Evolutionary conservation across 92 coral and sea anemone species (phyloP).

Genomic region (Galaxea fascicularis): DNA sequence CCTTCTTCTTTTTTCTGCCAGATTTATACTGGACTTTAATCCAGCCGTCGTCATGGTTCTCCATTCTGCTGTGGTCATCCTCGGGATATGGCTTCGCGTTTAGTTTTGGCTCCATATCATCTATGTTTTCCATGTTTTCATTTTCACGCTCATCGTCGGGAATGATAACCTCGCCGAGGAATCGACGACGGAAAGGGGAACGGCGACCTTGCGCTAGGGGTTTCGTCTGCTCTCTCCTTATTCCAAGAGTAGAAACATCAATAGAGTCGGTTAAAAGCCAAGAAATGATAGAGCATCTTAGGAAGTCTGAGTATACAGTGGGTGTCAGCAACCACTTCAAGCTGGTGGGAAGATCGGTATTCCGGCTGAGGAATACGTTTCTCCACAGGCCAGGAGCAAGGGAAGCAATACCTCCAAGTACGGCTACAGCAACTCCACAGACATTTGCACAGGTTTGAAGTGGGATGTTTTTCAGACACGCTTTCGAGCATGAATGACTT

Average conservation of each 20-base stretch:
- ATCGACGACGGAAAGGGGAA: slow-evolving; percentile 19
- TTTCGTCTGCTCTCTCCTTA: slow-evolving; percentile 12
- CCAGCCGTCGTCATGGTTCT: slow-evolving; percentile 13
- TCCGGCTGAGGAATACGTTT: no score
- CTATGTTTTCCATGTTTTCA: no score
- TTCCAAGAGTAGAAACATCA: no score
- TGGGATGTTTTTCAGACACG: no score
- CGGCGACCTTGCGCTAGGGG: slow-evolving; percentile 11
- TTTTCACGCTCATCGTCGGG: no score
- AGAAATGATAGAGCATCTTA: no score
- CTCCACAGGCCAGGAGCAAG: no score
- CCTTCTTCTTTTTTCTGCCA: slow-evolving; percentile 12
- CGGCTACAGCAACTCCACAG: slow-evolving; percentile 34
- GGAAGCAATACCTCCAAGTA: slow-evolving; percentile 43
- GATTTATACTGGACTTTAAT: slow-evolving; percentile 12
- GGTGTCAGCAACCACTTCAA: no score
- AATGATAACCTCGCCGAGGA: slow-evolving; percentile 18
- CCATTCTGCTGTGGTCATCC: slow-evolving; percentile 15
- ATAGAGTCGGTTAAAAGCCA: no score
- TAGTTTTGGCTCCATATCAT: no score
- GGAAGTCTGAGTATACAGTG: no score
- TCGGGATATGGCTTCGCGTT: slow-evolving; percentile 3
- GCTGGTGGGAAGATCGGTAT: no score
- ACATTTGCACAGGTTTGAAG: slow-evolving; percentile 12
- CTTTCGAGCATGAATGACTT: slow-evolving; percentile 19